These are phyloP conservation scores for Hucho hucho DNA, from an alignment of 2,113 vertebrate species.

Conservation along the genomic window DNA sequence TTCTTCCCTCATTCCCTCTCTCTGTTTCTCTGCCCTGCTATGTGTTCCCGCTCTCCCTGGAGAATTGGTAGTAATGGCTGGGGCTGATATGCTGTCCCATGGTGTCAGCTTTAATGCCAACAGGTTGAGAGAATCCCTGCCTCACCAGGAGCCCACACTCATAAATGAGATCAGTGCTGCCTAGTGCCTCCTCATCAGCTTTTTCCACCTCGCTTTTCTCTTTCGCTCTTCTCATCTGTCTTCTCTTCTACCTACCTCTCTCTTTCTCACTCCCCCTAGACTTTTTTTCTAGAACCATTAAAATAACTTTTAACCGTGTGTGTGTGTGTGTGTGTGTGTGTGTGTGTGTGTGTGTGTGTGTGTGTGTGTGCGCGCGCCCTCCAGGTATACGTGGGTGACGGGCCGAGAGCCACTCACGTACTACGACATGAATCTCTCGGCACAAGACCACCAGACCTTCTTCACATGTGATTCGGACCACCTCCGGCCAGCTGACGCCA, in stretches of 20 bases:
- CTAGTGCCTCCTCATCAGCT: background rate
- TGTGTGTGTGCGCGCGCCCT: background rate
- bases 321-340: background rate
- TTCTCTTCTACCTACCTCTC: background rate
- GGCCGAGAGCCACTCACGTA: constrained; percentile 96
- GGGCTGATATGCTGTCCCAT: background rate
- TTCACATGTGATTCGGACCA: constrained; percentile 97
- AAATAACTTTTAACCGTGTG: background rate
- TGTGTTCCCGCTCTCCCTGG: too few species aligned
- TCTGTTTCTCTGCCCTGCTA: background rate
- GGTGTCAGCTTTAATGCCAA: too few species aligned
- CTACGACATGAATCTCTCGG: constrained; percentile 99
- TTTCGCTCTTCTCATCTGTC: background rate
- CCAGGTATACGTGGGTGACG: constrained; percentile 96
- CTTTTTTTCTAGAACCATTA: background rate
- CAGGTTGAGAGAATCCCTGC: background rate
- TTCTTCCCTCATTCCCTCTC: background rate
- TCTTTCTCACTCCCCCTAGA: background rate
- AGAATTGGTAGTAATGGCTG: background rate
- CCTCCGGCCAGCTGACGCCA: constrained; percentile 91
- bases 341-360: too few species aligned
- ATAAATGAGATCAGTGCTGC: background rate
- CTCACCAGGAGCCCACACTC: background rate
- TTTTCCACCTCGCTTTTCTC: background rate
- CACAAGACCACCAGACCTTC: constrained; percentile 98